These are phyloP conservation scores for Aleiodes leptofemur DNA, from an alignment of 2,888 invertebrate species.

Conservation along the genomic window DNA sequence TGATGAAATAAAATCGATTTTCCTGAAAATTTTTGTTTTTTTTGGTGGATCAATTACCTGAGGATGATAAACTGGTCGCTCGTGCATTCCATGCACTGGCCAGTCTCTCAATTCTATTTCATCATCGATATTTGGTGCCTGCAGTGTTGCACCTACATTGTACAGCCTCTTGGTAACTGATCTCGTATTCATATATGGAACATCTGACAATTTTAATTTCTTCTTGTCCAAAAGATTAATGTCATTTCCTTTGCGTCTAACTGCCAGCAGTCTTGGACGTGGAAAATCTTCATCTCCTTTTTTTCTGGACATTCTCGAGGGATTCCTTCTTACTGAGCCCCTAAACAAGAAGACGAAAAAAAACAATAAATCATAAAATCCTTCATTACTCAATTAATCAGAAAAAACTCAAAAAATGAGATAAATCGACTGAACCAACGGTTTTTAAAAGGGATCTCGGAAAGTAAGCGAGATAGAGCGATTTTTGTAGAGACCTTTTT, in stretches of 20 bases:
- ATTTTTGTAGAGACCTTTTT: no score
- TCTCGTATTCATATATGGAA: constrained; percentile 70
- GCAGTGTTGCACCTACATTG: constrained; percentile 70
- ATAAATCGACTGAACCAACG: no score
- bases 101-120: constrained; percentile 69
- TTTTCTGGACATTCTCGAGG: constrained; percentile 62
- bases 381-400: no score
- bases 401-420: no score
- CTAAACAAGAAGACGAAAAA: constrained; percentile 9
- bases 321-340: constrained; percentile 60
- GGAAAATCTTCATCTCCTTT: constrained; percentile 57
- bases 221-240: constrained; percentile 36
- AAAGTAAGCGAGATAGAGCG: no score
- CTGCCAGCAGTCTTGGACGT: constrained; percentile 58
- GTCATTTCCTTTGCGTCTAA: constrained; percentile 55
- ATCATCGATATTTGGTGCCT: constrained; percentile 66
- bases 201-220: constrained; percentile 52
- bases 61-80: constrained; percentile 70
- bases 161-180: constrained; percentile 70
- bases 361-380: background rate
- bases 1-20: no score
- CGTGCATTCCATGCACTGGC: constrained; percentile 73
- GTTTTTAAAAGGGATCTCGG: no score
- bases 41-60: constrained; percentile 55
- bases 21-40: no score